Evolutionary conservation across 1,140 invertebrate species (phyloP).

Genomic region (Himalopsyche phryganea): DNA sequence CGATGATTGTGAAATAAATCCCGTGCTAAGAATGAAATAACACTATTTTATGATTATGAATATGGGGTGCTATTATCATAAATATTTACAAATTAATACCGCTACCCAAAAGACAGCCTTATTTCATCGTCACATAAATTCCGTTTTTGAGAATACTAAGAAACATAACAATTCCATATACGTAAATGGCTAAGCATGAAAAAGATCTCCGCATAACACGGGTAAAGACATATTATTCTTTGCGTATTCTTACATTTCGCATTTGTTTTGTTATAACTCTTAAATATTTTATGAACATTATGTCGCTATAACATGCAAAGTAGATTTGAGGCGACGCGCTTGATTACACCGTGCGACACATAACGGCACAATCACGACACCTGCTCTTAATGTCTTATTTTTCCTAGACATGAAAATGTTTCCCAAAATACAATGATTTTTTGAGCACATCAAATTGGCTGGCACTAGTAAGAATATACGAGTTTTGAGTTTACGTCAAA

Average conservation of each 20-base stretch:
- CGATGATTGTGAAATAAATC: too few relatives aligned
- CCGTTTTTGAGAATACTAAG: too few relatives aligned
- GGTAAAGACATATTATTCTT: background rate
- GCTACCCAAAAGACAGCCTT: background rate
- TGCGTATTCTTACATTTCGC: slow-evolving; percentile 11
- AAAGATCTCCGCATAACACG: slow-evolving; percentile 3
- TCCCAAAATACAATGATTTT: too few relatives aligned
- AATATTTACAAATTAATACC: background rate
- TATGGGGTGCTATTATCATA: too few relatives aligned
- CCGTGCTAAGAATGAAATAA: too few relatives aligned
- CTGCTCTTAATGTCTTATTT: background rate
- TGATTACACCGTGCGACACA: slow-evolving; percentile 30
- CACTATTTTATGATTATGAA: too few relatives aligned
- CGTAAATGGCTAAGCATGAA: background rate
- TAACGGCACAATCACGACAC: slow-evolving; percentile 16
- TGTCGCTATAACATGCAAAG: slow-evolving; percentile 32
- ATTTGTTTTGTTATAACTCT: slow-evolving; percentile 32
- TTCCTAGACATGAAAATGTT: too few relatives aligned
- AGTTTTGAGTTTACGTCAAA: too few relatives aligned
- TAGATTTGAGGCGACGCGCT: slow-evolving; percentile 22
- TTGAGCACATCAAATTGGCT: too few relatives aligned
- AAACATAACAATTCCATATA: too few relatives aligned
- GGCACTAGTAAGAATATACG: too few relatives aligned
- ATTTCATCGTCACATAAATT: too few relatives aligned
- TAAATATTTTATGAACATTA: slow-evolving; percentile 34